Base-by-base conservation (phyloP, 1,140 invertebrate species). In the Camponotus floridanus region DNA sequence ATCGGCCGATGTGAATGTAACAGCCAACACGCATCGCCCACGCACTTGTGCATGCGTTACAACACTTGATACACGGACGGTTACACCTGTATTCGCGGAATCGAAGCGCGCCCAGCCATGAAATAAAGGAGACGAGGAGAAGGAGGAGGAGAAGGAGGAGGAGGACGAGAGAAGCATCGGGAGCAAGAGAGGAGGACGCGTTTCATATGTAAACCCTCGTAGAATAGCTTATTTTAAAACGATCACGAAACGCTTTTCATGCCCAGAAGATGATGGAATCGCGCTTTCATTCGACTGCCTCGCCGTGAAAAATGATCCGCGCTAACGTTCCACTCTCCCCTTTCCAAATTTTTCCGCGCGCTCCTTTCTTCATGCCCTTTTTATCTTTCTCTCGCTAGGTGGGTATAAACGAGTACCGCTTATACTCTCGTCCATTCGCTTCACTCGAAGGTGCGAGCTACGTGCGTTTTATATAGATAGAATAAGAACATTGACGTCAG, bases 211-310 rank as follows among this genome's bases (percentile, higher is more conserved):
- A 92, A 93, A 92, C 90, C 87, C 87, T 91, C 89, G 91, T 93
- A 93, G 93, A 93, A 93, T 91, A 93, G 93, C 93, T 94, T 93
- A 93, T 94, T 94, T 92, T 91, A 92, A 91, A 93, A 85, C 93
- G 92, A 94, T 93, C 93, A 92, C 90, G 90, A 91, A 94, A 94
- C 91, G 93, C 91, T 93, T 93, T 93, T 93, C 93, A 93, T 93
- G 91, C 91, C 92, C 87, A 73, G 79, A 90, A 91, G 89, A 92
- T 93, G 92, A 92, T 92, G 91, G 91, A 93, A 94, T 94, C 91
- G 90, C 87, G 90, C 80, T 92, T 94, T 91, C 89, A 93, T 93
- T 91, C 91, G 86, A 89, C 86, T 88, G 83, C 64, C 81, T 64
- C 71, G 88, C 84, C 36, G 21, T 88, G 88, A 90, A 90, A 88